Evolutionary conservation across 2,113 vertebrate species (phyloP).

Genomic region (Caranx ignobilis): DNA sequence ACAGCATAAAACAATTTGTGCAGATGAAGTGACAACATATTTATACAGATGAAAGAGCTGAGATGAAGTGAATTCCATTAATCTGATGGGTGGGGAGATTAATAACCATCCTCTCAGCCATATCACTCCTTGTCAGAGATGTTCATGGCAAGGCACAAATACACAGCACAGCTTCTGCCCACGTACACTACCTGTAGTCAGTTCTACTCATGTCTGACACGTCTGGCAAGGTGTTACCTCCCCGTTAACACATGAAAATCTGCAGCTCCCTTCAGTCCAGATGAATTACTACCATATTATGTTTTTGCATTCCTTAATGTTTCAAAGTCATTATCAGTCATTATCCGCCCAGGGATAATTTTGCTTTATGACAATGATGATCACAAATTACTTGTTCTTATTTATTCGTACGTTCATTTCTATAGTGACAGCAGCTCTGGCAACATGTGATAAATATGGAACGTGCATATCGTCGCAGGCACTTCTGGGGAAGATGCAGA

Average conservation of each 20-base stretch:
- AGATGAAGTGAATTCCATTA: no score
- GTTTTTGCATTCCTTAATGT: slow-evolving; percentile 59
- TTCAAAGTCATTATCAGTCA: slow-evolving; percentile 70
- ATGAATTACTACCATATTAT: slow-evolving; percentile 65
- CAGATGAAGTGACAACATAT: no score
- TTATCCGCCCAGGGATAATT: slow-evolving; percentile 65
- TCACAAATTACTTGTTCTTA: slow-evolving; percentile 65
- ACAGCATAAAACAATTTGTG: no score
- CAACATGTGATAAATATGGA: slow-evolving; percentile 41
- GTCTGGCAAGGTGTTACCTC: slow-evolving; percentile 11
- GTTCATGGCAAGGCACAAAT: not conserved
- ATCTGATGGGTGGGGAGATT: not conserved
- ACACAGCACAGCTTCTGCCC: not conserved
- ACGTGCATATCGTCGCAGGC: not conserved
- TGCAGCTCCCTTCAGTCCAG: slow-evolving; percentile 40
- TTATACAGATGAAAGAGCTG: no score
- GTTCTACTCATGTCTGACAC: not conserved
- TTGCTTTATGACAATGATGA: slow-evolving; percentile 66
- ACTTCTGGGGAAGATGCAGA: slow-evolving; percentile 28
- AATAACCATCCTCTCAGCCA: not conserved
- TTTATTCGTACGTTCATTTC: slow-evolving; percentile 58
- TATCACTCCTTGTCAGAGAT: not conserved
- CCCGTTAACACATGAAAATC: slow-evolving; percentile 24
- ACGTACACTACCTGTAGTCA: not conserved
- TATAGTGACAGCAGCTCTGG: slow-evolving; percentile 44